Percentiles rank a stretch among this genome's conserved stretches.
These are phyloP conservation scores for Copsychus sechellarum DNA, from an alignment of 2,113 vertebrate genomes.

Conservation along the genomic window DNA sequence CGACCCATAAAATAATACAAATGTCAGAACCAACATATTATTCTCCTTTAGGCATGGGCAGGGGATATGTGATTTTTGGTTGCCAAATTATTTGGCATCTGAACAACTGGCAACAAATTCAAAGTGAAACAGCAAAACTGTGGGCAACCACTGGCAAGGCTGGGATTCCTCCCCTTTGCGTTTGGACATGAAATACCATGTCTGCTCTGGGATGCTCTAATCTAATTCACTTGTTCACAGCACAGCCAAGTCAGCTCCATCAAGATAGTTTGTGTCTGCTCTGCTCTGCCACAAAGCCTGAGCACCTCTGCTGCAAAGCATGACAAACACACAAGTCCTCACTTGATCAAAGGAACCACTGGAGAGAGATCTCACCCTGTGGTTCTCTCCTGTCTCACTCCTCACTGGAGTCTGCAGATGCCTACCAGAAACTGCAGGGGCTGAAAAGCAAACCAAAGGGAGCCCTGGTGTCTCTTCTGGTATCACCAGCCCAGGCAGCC, in stretches of 20 bases:
- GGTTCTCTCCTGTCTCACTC: neutral
- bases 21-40: neutral
- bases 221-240: neutral
- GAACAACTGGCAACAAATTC: slow-evolving; percentile 17
- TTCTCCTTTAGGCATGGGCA: slow-evolving; percentile 10
- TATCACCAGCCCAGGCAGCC: neutral
- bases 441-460: neutral
- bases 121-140: slow-evolving; percentile 16
- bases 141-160: neutral
- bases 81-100: slow-evolving; percentile 11
- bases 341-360: slow-evolving; percentile 26
- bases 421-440: neutral
- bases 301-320: neutral
- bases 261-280: neutral
- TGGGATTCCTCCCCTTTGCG: neutral
- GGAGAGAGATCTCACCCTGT: neutral
- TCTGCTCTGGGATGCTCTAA: neutral
- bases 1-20: neutral
- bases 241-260: neutral
- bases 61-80: neutral
- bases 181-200: neutral
- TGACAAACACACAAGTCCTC: neutral
- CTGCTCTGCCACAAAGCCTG: neutral
- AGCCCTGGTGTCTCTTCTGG: neutral
- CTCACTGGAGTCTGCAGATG: neutral